Percentiles rank a stretch among this genome's conserved stretches.
phyloP scores from a whole-genome alignment of 1,140 invertebrate species.

The Gryllus bimaculatus region DNA sequence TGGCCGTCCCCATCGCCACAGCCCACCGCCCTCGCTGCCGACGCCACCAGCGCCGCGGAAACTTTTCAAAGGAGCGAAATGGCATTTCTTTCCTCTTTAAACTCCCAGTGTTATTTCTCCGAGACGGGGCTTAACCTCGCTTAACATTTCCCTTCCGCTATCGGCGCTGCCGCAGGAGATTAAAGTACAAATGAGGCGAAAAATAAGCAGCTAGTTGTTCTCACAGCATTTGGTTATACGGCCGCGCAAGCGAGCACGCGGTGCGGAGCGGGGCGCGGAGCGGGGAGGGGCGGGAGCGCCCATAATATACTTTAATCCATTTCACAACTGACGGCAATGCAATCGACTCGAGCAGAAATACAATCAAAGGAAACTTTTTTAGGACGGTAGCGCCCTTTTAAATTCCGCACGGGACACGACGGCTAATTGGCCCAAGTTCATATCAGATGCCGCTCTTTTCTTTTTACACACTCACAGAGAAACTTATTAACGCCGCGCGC shows the following conservation, averaged over 20 bases:
- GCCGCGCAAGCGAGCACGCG: background rate
- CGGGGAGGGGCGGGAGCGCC: too few relatives aligned
- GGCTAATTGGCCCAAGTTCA: constrained; percentile 2
- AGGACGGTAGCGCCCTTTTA: background rate
- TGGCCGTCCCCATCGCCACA: background rate
- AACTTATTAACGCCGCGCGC: background rate
- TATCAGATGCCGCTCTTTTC: background rate
- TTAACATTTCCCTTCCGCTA: constrained; percentile 7
- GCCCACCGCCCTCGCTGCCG: too few relatives aligned
- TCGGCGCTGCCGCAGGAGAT: constrained; percentile 10
- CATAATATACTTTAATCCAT: constrained; percentile 13
- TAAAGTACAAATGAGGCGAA: constrained; percentile 15
- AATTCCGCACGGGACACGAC: background rate
- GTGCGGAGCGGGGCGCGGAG: too few relatives aligned
- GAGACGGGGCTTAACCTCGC: background rate
- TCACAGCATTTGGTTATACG: constrained; percentile 13
- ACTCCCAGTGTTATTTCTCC: background rate
- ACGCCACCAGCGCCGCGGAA: background rate
- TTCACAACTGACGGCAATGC: constrained; percentile 15
- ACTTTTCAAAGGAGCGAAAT: background rate
- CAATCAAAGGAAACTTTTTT: background rate
- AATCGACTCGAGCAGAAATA: constrained; percentile 1
- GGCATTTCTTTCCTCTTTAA: constrained; percentile 4
- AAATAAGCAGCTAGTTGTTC: constrained; percentile 13
- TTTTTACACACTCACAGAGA: constrained; percentile 6